A percentile compares a stretch with the other conserved stretches of the same genome.
Conservation (phyloP, 2,797 vertebrate species). For the Tenualosa ilisha region DNA sequence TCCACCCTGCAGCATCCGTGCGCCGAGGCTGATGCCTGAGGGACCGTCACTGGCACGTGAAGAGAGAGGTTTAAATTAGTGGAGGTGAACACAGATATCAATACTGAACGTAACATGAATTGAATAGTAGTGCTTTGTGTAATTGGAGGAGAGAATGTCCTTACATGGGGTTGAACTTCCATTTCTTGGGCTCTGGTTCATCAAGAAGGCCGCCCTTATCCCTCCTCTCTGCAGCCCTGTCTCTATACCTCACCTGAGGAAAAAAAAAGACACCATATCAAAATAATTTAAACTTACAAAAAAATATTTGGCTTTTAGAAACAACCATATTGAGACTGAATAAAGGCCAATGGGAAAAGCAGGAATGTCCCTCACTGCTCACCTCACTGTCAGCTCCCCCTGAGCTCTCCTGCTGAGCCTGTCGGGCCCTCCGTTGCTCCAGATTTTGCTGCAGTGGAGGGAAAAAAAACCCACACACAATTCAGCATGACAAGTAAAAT, state of each 20-base stretch:
- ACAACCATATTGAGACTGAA: background rate
- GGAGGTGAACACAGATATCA: background rate
- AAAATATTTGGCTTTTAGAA: background rate
- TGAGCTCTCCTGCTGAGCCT: constrained; percentile 72
- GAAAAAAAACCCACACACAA: constrained; percentile 14
- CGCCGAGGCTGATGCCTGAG: constrained; percentile 66
- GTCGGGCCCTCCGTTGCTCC: constrained; percentile 79
- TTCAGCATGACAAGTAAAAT: background rate
- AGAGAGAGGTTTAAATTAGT: background rate
- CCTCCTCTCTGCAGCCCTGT: constrained; percentile 73
- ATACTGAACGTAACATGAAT: constrained; percentile 17
- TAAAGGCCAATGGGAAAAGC: background rate
- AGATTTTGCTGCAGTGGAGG: constrained; percentile 82
- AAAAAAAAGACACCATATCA: constrained; percentile 24
- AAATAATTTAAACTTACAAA: background rate
- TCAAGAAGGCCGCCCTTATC: constrained; percentile 71
- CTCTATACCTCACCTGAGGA: constrained; percentile 70
- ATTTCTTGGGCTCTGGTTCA: constrained; percentile 80
- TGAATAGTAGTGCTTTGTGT: background rate
- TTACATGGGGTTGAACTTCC: constrained; percentile 78
- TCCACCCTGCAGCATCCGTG: constrained; percentile 70
- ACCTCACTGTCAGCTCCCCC: constrained; percentile 80
- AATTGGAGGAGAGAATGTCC: background rate
- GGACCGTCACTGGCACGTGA: constrained; percentile 58
- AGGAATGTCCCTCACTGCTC: constrained; percentile 30